Evolutionary conservation across 2,113 vertebrate species (phyloP).

Genomic region (Chiloscyllium plagiosum): DNA sequence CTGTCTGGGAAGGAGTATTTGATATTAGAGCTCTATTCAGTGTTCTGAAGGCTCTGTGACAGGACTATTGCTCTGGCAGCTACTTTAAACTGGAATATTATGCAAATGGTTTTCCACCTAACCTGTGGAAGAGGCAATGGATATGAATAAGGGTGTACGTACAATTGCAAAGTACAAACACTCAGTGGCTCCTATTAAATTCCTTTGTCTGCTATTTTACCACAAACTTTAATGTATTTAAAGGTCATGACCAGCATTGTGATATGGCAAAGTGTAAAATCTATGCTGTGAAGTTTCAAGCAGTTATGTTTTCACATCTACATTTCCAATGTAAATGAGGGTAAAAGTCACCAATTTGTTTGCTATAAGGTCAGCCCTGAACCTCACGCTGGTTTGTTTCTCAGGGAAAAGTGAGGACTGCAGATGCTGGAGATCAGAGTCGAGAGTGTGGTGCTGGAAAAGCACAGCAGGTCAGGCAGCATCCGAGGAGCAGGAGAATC

Average conservation of each 20-base stretch:
- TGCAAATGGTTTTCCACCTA: neutral
- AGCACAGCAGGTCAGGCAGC: no score
- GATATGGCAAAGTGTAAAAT: neutral
- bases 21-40: neutral
- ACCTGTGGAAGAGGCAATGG: neutral
- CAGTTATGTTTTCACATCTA: neutral
- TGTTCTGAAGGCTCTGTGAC: neutral
- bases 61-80: neutral
- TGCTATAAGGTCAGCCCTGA: neutral
- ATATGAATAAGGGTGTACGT: neutral
- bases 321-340: neutral
- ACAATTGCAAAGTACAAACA: neutral
- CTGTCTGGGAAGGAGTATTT: neutral
- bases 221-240: neutral
- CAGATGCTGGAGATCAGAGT: no score
- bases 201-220: neutral
- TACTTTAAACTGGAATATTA: conserved; percentile 28
- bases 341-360: neutral
- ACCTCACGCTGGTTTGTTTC: neutral
- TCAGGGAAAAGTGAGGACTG: neutral
- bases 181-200: neutral
- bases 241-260: neutral
- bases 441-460: no score
- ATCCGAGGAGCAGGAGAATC: no score
- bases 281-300: neutral